These are phyloP conservation scores for Oxytorus armatus DNA, from an alignment of 2,888 invertebrate genomes.

Conservation along the genomic window DNA sequence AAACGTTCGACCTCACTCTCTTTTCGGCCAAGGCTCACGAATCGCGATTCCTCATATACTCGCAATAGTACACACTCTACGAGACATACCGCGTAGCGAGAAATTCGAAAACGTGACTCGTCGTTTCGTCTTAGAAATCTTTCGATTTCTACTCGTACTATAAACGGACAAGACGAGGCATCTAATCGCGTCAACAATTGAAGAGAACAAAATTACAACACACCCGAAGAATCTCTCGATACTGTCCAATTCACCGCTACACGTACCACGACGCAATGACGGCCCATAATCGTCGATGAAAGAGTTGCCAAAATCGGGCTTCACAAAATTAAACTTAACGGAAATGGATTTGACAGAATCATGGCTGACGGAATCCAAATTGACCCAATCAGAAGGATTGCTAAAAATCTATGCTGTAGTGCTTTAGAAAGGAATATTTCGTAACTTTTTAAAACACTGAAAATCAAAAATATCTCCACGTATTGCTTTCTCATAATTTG, in stretches of 20 bases:
- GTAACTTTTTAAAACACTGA: too few relatives aligned
- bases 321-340: too few relatives aligned
- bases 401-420: too few relatives aligned
- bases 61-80: slow-evolving; percentile 3
- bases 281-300: background rate
- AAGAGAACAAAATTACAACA: background rate
- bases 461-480: too few relatives aligned
- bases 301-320: too few relatives aligned
- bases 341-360: too few relatives aligned
- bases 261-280: background rate
- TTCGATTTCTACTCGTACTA: background rate
- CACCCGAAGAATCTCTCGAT: background rate
- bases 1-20: slow-evolving; percentile 72
- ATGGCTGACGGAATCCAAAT: too few relatives aligned
- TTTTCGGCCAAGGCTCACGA: slow-evolving; percentile 73
- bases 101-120: slow-evolving; percentile 9
- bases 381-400: too few relatives aligned
- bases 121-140: background rate
- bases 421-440: too few relatives aligned
- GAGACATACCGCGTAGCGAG: background rate
- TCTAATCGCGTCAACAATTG: background rate
- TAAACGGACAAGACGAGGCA: background rate
- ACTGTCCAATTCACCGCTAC: background rate
- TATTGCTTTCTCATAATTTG: too few relatives aligned
- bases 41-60: slow-evolving; percentile 54